Conservation (phyloP, 2,113 vertebrate genomes). For the Rhabdomys dilectus region DNA sequence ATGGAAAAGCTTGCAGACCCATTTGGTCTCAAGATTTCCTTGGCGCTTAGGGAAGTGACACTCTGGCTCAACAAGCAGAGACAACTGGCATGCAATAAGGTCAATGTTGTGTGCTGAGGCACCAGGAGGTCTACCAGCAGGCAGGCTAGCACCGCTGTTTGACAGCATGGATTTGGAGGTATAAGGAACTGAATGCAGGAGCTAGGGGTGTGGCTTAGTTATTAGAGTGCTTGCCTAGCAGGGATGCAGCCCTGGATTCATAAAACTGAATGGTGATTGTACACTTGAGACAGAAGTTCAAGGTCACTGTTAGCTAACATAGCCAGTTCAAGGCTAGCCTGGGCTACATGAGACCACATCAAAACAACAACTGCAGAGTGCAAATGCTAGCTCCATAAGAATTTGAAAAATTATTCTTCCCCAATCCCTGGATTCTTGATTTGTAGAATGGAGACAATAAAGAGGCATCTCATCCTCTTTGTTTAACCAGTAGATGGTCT, state of each 20-base stretch:
- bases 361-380: neutral
- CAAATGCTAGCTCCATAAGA: neutral
- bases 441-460: neutral
- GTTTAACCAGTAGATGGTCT: neutral
- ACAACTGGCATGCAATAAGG: neutral
- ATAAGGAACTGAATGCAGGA: neutral
- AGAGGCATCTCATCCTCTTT: neutral
- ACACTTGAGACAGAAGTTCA: neutral
- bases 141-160: neutral
- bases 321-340: neutral
- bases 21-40: constrained; percentile 36
- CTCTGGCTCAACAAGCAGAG: neutral
- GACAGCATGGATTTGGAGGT: neutral
- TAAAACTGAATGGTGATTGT: neutral
- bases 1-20: neutral
- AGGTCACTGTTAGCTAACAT: neutral
- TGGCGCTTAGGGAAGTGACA: neutral
- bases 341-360: neutral
- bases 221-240: neutral
- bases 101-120: neutral
- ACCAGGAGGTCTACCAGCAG: neutral
- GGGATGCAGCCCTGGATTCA: neutral
- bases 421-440: neutral
- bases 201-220: neutral
- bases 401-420: neutral